Evolutionary conservation across 1,140 invertebrate genomes (phyloP), one percentile per base, ranked within the genome.

Genomic region (Aphelenchoides fujianensis): DNA sequence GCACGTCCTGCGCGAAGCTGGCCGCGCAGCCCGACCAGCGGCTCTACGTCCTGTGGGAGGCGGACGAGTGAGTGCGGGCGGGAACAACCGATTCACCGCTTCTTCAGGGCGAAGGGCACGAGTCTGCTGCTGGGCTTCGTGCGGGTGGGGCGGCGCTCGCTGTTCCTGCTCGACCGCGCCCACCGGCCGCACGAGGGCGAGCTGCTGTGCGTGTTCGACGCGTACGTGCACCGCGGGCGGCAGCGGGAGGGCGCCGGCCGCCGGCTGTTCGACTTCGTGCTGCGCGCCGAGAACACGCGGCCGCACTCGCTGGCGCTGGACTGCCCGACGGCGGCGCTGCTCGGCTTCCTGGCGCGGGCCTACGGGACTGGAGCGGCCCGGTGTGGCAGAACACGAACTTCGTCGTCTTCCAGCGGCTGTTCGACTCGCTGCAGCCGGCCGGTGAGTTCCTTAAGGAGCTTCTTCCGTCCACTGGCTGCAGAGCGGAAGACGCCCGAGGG

Each of bases 71-170:
- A 68, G 77, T 66, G 32, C 19, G 5, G 19, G 19, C 1, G n/a
- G n/a, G n/a, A n/a, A n/a, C n/a, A n/a, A n/a, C n/a, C 16, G 32
- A 72, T 16, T 19, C 41, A n/a, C 30, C 16, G 7, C 27, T 16
- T 34, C 3, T n/a, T n/a, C n/a, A 68, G 16, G 7, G 69, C 31
- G n/a, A 3, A 12, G 19, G 3, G 35, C 72, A 19, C 2, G 2
- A 82, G 91, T 23, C 86, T 87, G 57, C 88, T 92, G 12, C 88
- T 92, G 54, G 92, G 92, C 0, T 85, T 94, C 68, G 85, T 94
- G 34, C 94, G 94, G 87, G 89, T 92, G 7, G 92, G 92, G 54
- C 88, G 88, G 55, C 94, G 94, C 85, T 90, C 91, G 80, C 85
- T 95, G 9, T 94, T 92, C 84, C 87, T 94, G 35, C 91, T 91